Evolutionary conservation across 2,888 invertebrate species (phyloP).

Genomic region (Epinotia ramella): DNA sequence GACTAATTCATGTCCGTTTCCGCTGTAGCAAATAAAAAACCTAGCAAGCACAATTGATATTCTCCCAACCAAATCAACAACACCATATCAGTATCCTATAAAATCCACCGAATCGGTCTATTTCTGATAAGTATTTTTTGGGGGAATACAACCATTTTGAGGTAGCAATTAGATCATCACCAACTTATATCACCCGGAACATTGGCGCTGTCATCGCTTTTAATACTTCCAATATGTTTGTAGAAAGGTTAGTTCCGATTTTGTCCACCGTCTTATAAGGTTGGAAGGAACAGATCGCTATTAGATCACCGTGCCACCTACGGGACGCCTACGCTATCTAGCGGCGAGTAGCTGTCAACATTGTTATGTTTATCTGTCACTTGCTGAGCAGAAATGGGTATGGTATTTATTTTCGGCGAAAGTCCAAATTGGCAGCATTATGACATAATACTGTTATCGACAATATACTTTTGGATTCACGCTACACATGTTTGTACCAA

Average conservation of each 20-base stretch:
- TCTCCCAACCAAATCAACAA: constrained; percentile 8
- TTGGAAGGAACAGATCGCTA: constrained; percentile 13
- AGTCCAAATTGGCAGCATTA: not conserved
- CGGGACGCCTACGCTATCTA: constrained; percentile 35
- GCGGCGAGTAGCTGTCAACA: constrained; percentile 42
- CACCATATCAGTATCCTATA: constrained; percentile 32
- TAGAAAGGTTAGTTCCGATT: constrained; percentile 22
- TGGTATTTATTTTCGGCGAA: constrained; percentile 16
- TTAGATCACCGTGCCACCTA: constrained; percentile 38
- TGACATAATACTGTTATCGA: constrained; percentile 4
- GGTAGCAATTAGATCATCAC: constrained; percentile 22
- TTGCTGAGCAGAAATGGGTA: constrained; percentile 1
- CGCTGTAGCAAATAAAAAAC: not conserved
- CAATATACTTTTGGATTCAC: not conserved
- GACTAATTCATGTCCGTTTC: not conserved
- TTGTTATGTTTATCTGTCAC: constrained; percentile 33
- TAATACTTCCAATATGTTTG: not conserved
- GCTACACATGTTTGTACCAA: not conserved
- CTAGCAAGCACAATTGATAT: constrained; percentile 2
- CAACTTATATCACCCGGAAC: constrained; percentile 1
- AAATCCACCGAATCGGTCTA: constrained; percentile 24
- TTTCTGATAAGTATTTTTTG: constrained; percentile 31
- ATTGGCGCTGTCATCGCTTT: constrained; percentile 20
- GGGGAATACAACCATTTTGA: constrained; percentile 24
- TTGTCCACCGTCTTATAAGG: constrained; percentile 13